Conservation (phyloP, 2,797 vertebrate species). For the Brachyrhaphis roseni region DNA sequence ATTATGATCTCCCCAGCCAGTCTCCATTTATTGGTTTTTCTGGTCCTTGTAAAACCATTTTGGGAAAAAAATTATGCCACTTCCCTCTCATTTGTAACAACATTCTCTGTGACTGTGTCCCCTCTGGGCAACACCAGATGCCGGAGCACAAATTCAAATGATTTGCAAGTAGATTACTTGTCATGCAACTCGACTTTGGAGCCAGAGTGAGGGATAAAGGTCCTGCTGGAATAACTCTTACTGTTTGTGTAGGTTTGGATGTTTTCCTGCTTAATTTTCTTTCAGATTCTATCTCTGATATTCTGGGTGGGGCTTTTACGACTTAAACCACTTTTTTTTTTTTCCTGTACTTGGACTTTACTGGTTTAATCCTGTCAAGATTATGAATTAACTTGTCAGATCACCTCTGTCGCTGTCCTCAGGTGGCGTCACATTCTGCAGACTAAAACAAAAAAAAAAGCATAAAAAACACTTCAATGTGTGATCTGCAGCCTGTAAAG, state of each 20-base stretch:
- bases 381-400: background rate
- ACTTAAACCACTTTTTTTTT: too few relatives aligned
- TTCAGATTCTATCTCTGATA: background rate
- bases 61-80: background rate
- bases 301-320: background rate
- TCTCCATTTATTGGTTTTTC: background rate
- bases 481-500: background rate
- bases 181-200: background rate
- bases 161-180: slow-evolving; percentile 2
- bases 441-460: background rate
- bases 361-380: background rate
- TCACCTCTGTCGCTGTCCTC: background rate
- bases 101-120: background rate
- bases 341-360: background rate
- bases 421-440: background rate
- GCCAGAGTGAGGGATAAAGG: background rate
- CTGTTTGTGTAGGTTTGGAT: background rate
- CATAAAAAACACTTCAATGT: background rate
- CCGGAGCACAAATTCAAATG: background rate
- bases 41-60: background rate
- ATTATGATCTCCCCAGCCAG: background rate
- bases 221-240: background rate
- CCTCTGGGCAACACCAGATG: background rate
- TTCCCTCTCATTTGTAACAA: background rate
- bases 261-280: background rate